Percentiles rank a stretch among this genome's conserved stretches.
Evolutionary conservation across 2,888 invertebrate genomes (phyloP).

Genomic region (Cremastobaeus sp.): DNA sequence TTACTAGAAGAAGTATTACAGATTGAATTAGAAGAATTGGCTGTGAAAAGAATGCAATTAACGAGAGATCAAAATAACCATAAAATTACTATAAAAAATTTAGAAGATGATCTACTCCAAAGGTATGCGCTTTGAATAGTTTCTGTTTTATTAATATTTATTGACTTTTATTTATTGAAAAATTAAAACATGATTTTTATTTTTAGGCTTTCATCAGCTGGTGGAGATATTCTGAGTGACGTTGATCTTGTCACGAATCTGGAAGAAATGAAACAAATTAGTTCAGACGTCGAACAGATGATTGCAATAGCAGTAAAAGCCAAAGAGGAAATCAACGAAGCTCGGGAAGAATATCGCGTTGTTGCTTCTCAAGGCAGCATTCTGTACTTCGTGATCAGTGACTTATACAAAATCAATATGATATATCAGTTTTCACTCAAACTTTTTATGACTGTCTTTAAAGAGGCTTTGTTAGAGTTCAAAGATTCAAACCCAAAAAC

Average conservation of each 20-base stretch:
- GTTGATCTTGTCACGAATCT: conserved; percentile 93
- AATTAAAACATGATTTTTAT: background rate
- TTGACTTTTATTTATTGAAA: background rate
- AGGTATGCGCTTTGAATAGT: conserved; percentile 64
- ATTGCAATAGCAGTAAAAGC: conserved; percentile 92
- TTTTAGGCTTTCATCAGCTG: conserved; percentile 89
- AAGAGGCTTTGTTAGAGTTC: conserved; percentile 85
- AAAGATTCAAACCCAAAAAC: background rate
- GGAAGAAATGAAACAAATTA: conserved; percentile 95
- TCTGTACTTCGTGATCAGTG: conserved; percentile 95
- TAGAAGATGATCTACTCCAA: conserved; percentile 94
- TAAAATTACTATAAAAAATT: conserved; percentile 92
- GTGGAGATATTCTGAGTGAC: conserved; percentile 94
- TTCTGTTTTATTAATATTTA: background rate
- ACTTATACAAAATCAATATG: conserved; percentile 93
- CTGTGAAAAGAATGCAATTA: conserved; percentile 87
- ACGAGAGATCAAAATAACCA: conserved; percentile 96
- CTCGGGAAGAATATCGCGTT: conserved; percentile 91
- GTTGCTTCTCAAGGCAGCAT: conserved; percentile 93
- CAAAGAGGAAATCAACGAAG: conserved; percentile 92
- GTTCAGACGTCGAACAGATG: conserved; percentile 92
- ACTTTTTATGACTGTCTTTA: conserved; percentile 94
- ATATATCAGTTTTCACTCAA: conserved; percentile 98
- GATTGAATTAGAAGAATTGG: conserved; percentile 94
- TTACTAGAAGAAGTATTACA: conserved; percentile 95